phyloP scores from a whole-genome alignment of 1,140 invertebrate species.

The Aricia agestis region DNA sequence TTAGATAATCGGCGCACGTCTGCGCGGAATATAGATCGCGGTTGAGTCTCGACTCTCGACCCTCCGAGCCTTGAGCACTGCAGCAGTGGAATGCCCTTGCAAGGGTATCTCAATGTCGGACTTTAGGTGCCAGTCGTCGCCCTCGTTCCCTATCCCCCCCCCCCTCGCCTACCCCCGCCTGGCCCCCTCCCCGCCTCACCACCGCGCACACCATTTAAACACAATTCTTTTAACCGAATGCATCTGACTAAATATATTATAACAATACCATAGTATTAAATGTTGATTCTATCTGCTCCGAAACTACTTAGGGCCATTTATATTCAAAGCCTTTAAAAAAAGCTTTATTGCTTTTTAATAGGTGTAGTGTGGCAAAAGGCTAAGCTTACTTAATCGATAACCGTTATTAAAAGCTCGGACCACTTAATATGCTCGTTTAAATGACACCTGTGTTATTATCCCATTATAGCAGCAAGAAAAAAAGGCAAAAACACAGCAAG shows the following conservation, averaged over 20 bases:
- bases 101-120: conserved; percentile 70
- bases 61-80: conserved; percentile 60
- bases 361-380: background rate
- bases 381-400: background rate
- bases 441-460: background rate
- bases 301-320: background rate
- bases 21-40: conserved; percentile 44
- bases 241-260: conserved; percentile 57
- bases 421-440: background rate
- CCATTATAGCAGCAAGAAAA: background rate
- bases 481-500: background rate
- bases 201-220: conserved; percentile 36
- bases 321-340: background rate
- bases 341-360: background rate
- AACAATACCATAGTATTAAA: conserved; percentile 23
- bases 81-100: conserved; percentile 68
- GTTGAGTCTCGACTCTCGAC: conserved; percentile 47
- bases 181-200: conserved; percentile 36
- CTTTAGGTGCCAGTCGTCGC: conserved; percentile 66
- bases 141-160: conserved; percentile 42
- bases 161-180: conserved; percentile 34
- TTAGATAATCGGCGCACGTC: conserved; percentile 10
- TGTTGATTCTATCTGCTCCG: background rate
- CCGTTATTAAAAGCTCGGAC: background rate
- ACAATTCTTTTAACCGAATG: conserved; percentile 42